Evolutionary conservation across 1,140 invertebrate genomes (phyloP).

Genomic region (Zeugodacus cucurbitae): DNA sequence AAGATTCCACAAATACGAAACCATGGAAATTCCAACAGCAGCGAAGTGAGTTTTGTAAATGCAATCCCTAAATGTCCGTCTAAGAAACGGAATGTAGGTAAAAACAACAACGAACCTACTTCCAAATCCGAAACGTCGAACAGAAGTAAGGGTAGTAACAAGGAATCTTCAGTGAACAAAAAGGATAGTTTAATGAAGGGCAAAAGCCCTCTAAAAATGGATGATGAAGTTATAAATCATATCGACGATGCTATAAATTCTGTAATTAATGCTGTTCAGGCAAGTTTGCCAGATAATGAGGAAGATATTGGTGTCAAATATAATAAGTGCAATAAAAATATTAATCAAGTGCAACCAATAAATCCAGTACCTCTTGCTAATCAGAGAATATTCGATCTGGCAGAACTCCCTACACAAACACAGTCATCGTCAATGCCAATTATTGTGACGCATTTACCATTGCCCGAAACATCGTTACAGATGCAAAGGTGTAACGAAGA

Average conservation of each 20-base stretch:
- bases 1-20: slow-evolving; percentile 60
- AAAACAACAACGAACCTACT: background rate
- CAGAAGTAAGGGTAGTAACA: background rate
- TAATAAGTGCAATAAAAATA: background rate
- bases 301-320: slow-evolving; percentile 25
- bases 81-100: background rate
- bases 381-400: background rate
- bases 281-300: slow-evolving; percentile 53
- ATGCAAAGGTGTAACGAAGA: slow-evolving; percentile 24
- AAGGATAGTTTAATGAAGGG: slow-evolving; percentile 18
- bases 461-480: background rate
- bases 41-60: background rate
- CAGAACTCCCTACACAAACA: background rate
- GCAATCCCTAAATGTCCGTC: background rate
- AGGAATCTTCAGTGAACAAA: background rate
- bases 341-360: background rate
- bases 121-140: background rate
- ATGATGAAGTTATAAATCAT: slow-evolving; percentile 62
- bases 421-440: background rate
- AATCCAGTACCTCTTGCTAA: background rate
- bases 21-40: background rate
- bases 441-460: background rate
- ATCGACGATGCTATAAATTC: slow-evolving; percentile 64
- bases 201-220: slow-evolving; percentile 51
- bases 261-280: slow-evolving; percentile 59